Conservation (phyloP, 2,797 vertebrate species). For the Limnodromus scolopaceus region DNA sequence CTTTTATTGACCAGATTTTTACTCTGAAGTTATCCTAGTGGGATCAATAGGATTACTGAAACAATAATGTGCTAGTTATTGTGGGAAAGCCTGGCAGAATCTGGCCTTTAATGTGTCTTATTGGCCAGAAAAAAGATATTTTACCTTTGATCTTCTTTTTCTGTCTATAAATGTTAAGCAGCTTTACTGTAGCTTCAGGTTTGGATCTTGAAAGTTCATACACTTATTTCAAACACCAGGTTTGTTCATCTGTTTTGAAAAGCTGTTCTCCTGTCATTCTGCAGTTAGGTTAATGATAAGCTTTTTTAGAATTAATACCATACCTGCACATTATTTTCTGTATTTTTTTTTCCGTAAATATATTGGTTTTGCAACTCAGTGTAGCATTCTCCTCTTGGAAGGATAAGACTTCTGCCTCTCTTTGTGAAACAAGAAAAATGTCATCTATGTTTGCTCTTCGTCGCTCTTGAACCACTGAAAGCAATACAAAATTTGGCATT, state of each 20-base stretch:
- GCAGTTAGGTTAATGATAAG: background rate
- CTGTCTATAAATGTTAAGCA: background rate
- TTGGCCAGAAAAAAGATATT: background rate
- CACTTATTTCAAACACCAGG: background rate
- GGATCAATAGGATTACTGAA: slow-evolving; percentile 18
- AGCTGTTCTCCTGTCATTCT: background rate
- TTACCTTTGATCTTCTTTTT: background rate
- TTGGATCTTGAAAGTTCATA: background rate
- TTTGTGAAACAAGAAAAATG: background rate
- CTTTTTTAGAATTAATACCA: background rate
- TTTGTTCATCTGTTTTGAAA: background rate
- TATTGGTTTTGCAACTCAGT: background rate
- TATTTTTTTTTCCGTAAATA: background rate
- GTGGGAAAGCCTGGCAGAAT: background rate
- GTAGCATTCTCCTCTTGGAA: background rate
- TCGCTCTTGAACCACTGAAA: background rate
- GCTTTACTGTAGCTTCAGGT: background rate
- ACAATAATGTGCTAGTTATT: background rate
- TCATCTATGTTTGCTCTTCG: background rate
- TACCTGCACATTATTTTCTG: background rate
- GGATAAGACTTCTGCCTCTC: background rate
- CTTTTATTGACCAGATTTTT: background rate
- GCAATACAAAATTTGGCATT: background rate
- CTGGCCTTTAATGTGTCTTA: background rate
- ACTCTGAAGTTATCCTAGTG: background rate